Evolutionary conservation across 2,113 vertebrate genomes (phyloP).

Genomic region (Neodon shergylaensis): DNA sequence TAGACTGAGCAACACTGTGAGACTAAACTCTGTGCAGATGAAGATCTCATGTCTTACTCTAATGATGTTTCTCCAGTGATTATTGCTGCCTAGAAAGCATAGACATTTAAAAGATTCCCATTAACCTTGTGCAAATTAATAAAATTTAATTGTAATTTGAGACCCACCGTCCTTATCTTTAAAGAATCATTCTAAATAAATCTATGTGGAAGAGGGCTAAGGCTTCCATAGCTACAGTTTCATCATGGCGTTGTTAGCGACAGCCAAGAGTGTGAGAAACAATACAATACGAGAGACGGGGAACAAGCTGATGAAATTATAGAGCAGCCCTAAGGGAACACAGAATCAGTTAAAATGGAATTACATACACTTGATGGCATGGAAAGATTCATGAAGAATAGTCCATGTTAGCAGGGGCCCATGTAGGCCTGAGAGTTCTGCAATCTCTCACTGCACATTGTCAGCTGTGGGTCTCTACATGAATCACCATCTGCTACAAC

Average conservation of each 20-base stretch:
- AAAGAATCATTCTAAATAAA: slow-evolving; percentile 5
- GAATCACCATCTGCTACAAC: neutral
- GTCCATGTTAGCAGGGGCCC: neutral
- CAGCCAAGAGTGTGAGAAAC: neutral
- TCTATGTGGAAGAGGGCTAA: neutral
- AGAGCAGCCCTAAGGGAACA: neutral
- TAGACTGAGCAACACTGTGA: neutral
- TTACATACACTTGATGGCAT: neutral
- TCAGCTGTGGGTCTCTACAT: neutral
- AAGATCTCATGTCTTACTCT: neutral
- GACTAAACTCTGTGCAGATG: neutral
- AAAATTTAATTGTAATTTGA: neutral
- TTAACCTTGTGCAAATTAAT: neutral
- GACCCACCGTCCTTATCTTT: neutral
- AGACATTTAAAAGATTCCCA: neutral
- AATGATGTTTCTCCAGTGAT: neutral
- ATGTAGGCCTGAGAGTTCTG: neutral
- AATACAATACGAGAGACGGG: neutral
- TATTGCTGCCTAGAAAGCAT: neutral
- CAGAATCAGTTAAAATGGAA: neutral
- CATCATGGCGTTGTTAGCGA: neutral
- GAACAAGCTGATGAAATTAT: neutral
- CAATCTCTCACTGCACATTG: neutral
- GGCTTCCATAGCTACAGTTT: neutral
- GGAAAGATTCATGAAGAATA: neutral